Evolutionary conservation across 2,113 vertebrate species (phyloP).

Genomic region (Panthera tigris): DNA sequence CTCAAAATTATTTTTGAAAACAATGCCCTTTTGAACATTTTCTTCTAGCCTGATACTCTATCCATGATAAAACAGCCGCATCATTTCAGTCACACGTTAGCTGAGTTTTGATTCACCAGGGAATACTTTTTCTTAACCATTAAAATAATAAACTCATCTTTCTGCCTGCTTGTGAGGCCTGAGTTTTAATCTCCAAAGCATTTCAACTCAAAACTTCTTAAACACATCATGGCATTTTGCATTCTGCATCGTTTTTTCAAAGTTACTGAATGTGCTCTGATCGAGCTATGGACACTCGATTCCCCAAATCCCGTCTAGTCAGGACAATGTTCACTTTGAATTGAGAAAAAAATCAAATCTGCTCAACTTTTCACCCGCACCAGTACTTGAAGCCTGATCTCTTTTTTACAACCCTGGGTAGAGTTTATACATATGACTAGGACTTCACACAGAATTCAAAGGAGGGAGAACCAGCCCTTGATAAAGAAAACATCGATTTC

Average conservation of each 20-base stretch:
- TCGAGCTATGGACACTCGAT: background rate
- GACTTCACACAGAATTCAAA: conserved; percentile 61
- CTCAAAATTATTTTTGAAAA: background rate
- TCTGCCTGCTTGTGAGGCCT: too few relatives aligned
- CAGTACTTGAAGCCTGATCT: background rate
- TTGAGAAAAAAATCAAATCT: conserved; percentile 18
- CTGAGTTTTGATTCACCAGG: background rate
- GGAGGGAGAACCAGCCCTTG: conserved; percentile 52
- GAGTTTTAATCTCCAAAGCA: background rate
- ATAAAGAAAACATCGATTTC: conserved; percentile 76
- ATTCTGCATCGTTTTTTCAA: background rate
- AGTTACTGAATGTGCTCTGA: background rate
- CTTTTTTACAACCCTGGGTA: conserved; percentile 10
- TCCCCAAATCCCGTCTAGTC: conserved; percentile 43
- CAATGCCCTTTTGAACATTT: background rate
- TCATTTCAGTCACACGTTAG: background rate
- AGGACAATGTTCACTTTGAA: background rate
- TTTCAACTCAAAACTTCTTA: conserved; percentile 3
- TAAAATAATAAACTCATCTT: background rate
- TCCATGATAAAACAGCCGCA: background rate
- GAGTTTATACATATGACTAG: conserved; percentile 12
- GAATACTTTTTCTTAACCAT: background rate
- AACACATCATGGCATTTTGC: background rate
- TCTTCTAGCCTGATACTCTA: background rate
- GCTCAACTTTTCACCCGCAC: background rate